These are phyloP conservation scores for Etheostoma nigrum DNA, from an alignment of 2,797 vertebrate genomes.

Conservation along the genomic window DNA sequence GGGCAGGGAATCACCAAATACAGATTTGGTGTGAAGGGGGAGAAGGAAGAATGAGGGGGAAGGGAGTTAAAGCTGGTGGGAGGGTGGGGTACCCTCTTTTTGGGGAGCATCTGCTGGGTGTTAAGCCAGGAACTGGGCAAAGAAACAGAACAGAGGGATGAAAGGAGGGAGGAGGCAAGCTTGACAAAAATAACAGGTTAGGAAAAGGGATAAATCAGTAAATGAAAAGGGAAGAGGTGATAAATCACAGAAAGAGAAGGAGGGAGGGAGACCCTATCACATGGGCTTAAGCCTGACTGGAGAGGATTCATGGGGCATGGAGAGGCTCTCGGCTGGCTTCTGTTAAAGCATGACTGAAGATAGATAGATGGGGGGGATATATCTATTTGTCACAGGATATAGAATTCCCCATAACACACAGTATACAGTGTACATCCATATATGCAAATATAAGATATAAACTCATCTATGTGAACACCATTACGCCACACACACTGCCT, in stretches of 20 bases:
- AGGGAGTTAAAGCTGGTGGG: slow-evolving; percentile 19
- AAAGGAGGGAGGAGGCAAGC: slow-evolving; percentile 51
- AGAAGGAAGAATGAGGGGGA: neutral
- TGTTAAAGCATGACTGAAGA: slow-evolving; percentile 32
- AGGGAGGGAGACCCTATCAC: slow-evolving; percentile 46
- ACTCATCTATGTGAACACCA: neutral
- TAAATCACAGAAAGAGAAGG: slow-evolving; percentile 7
- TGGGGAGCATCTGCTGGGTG: slow-evolving; percentile 56
- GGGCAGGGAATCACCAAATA: neutral
- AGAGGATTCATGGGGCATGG: slow-evolving; percentile 38
- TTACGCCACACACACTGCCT: neutral
- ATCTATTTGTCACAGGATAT: neutral
- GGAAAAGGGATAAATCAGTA: slow-evolving; percentile 10
- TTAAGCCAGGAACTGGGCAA: slow-evolving; percentile 35
- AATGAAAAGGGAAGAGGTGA: slow-evolving; percentile 36
- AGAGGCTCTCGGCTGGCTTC: slow-evolving; percentile 15
- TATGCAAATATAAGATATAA: neutral
- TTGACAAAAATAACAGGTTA: slow-evolving; percentile 21
- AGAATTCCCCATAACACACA: neutral
- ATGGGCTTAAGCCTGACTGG: slow-evolving; percentile 70
- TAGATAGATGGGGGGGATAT: neutral
- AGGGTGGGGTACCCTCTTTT: slow-evolving; percentile 34
- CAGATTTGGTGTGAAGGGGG: slow-evolving; percentile 8
- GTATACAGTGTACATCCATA: neutral
- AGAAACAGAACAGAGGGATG: slow-evolving; percentile 28